phyloP scores from a whole-genome alignment of 1,140 invertebrate species.

The silkworm (Bombyx mori) region DNA sequence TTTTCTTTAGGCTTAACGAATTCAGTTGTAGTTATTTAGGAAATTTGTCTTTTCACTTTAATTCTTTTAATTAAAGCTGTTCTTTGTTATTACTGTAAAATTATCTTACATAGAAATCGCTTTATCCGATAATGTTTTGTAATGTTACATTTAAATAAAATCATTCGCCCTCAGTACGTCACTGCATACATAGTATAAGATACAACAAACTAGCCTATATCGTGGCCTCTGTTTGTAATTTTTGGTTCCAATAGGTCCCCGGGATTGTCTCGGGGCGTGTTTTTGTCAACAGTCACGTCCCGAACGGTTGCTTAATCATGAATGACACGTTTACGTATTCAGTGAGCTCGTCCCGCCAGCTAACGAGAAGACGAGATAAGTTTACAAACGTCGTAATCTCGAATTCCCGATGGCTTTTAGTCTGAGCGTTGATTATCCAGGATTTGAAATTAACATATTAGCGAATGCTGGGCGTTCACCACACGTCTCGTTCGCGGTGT shows the following conservation, averaged over 20 bases:
- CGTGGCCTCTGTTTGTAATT: too few species aligned
- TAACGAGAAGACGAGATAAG: slow-evolving; percentile 65
- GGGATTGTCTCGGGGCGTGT: slow-evolving; percentile 23
- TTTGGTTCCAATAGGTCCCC: slow-evolving; percentile 11
- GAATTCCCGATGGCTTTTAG: slow-evolving; percentile 48
- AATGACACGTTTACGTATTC: slow-evolving; percentile 64
- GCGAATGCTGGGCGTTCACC: slow-evolving; percentile 26
- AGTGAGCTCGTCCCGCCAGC: slow-evolving; percentile 38
- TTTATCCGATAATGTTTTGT: too few species aligned
- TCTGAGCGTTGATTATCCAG: slow-evolving; percentile 54
- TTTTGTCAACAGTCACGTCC: slow-evolving; percentile 46
- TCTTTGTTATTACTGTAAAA: too few species aligned
- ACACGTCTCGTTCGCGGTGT: slow-evolving; percentile 3
- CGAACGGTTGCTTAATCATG: slow-evolving; percentile 50
- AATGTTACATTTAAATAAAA: too few species aligned
- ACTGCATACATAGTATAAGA: too few species aligned
- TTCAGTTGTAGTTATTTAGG: not conserved
- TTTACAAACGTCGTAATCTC: slow-evolving; percentile 57
- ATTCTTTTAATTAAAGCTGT: too few species aligned
- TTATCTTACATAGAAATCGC: too few species aligned
- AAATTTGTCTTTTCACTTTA: too few species aligned
- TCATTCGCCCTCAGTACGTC: too few species aligned
- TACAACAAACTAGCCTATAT: too few species aligned
- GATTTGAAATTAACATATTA: slow-evolving; percentile 57
- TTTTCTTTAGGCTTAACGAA: not conserved